Evolutionary conservation across 2,113 vertebrate genomes (phyloP).

Genomic region (Indri indri): DNA sequence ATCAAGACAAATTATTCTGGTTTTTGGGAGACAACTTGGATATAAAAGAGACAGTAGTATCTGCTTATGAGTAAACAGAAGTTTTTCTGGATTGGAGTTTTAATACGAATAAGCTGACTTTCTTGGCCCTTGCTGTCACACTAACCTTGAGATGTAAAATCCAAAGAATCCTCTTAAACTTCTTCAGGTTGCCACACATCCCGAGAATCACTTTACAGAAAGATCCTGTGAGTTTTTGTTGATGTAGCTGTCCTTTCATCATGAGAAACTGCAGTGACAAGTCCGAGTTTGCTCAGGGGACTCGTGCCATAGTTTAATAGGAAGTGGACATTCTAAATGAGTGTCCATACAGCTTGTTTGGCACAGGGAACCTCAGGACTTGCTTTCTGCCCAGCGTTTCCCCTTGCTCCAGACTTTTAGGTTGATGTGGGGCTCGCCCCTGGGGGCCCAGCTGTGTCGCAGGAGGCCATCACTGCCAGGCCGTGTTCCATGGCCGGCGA

Average conservation of each 20-base stretch:
- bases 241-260: not conserved
- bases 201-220: not conserved
- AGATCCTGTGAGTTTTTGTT: not conserved
- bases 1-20: not conserved
- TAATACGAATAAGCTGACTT: not conserved
- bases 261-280: not conserved
- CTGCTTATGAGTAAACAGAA: not conserved
- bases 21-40: not conserved
- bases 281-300: not conserved
- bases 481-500: not conserved
- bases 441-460: not conserved
- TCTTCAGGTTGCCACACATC: not conserved
- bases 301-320: not conserved
- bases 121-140: not conserved
- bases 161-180: not conserved
- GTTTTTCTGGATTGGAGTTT: slow-evolving; percentile 7
- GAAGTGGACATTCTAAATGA: not conserved
- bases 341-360: not conserved
- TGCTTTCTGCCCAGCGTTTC: not conserved
- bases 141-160: not conserved
- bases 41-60: not conserved
- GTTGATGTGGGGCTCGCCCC: not conserved
- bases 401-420: not conserved
- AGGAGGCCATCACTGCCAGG: not conserved
- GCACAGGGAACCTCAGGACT: not conserved